Evolutionary conservation across 2,797 vertebrate genomes (phyloP).

Genomic region (Spinus pinus): DNA sequence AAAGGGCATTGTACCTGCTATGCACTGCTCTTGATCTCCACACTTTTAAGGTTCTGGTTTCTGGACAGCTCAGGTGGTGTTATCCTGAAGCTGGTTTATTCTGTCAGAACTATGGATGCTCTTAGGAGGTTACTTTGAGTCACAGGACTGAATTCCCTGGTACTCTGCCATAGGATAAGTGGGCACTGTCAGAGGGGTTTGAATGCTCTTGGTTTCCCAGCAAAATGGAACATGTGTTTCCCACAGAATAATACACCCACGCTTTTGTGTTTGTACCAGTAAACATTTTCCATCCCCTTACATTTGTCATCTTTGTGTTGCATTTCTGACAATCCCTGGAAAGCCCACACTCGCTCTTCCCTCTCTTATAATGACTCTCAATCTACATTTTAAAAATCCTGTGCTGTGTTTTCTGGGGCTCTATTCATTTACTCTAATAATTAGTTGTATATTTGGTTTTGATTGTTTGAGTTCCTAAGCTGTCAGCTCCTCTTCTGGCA

Average conservation of each 20-base stretch:
- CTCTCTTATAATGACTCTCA: neutral
- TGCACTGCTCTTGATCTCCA: neutral
- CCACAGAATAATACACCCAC: constrained; percentile 16
- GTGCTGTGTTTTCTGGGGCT: neutral
- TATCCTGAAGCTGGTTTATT: neutral
- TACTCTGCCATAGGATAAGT: neutral
- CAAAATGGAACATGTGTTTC: constrained; percentile 22
- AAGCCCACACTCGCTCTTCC: neutral
- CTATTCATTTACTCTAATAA: neutral
- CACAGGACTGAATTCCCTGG: neutral
- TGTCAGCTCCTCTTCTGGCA: neutral
- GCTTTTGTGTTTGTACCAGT: neutral
- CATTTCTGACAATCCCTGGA: neutral
- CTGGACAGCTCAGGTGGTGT: neutral
- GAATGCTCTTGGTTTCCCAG: neutral
- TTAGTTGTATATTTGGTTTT: neutral
- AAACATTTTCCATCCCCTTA: constrained; percentile 17
- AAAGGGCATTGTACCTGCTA: neutral
- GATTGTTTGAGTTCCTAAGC: neutral
- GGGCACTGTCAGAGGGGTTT: neutral
- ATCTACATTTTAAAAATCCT: neutral
- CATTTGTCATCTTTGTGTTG: neutral
- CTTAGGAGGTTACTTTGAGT: neutral
- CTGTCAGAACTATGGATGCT: neutral
- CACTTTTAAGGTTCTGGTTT: neutral